Evolutionary conservation across 2,888 invertebrate genomes (phyloP), one percentile per base, ranked within the genome.

Genomic region (Apodemia hepburni): DNA sequence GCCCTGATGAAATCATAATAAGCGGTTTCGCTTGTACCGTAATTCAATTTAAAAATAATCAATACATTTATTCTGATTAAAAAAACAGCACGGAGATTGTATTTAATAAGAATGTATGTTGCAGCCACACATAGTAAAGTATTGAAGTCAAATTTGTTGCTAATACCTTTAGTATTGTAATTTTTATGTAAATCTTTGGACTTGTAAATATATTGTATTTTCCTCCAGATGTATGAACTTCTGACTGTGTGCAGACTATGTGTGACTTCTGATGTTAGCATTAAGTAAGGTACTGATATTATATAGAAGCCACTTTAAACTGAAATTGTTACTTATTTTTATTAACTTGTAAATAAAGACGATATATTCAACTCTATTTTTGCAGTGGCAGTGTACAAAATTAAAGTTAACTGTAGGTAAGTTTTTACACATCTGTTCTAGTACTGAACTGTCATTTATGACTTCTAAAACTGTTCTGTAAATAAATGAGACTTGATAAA

Each of bases 381-480:
- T 74, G 72, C 70, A 77, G 76, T 75, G 75, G 77, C 75, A 75
- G 77, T 80, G 75, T 79, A 78, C 81, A 81, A 80, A 84, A 75
- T 80, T 81, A 79, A 66, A 65, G 69, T 70, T 77, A 72, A 66
- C 76, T 3, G 18, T 71, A 73, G 78, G 73, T 82, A 82, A 83
- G 75, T 84, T 87, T 87, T 85, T 89, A 88, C 86, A 82, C 78
- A 70, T 78, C 70, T 71, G 73, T 83, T 78, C 75, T 74, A 69
- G 66, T 80, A 79, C 79, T 62, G 73, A 72, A 73, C 84, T 86
- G 88, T 87, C 86, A 88, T 85, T 81, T 75, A 60, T 74, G 78
- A 88, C 87, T 82, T 75, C 75, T 67, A 73, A 76, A 77, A 82
- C 78, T 83, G 84, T 84, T 85, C 81, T 79, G 76, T 83, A 81